Base-by-base conservation (phyloP, 2,797 vertebrate species). In the Hemibagrus guttatus region DNA sequence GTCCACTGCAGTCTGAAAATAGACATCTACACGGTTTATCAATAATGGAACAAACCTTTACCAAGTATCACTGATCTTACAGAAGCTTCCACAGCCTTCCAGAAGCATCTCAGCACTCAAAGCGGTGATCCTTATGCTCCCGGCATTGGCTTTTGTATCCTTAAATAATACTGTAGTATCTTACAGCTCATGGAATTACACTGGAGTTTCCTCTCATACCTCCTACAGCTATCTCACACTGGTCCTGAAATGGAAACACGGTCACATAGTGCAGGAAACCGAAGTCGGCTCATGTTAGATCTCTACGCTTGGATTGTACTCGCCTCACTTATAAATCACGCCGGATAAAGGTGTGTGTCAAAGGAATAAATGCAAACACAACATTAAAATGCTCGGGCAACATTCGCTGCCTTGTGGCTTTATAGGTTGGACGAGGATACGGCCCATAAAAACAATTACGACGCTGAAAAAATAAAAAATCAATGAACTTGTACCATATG, bases 401-500 rank as follows among this genome's bases (percentile, higher is more conserved):
- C 72, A n/a, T 42, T 83, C 17, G 6, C 17, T 76, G 7, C 56
- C 42, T 35, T n/a, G 42, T 52, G 26, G 31, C 56, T 26, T 81
- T 59, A 13, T 8, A 42, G 69, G 49, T 12, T 66, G 23, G 31
- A 39, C 31, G 26, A 13, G 58, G 58, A 23, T n/a, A 52, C 69
- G 23, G 14, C 35, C 59, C 52, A 64, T 35, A 46, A 63, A 63
- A 86, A 85, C 72, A 85, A 85, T 76, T 83, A 86, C 19, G 12
- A 66, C 28, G 46, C 23, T 19, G 23, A 31, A 74, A 83, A 6
- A 21, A 21, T 26, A 26, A 72, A 58, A 16, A 74, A 63, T 75
- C 68, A 61, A 74, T 59, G 42, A 31, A 46, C 31, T 64, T 26
- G 52, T 39, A 58, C 35, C 66, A 26, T 74, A 64, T 63, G 54